phyloP scores from a whole-genome alignment of 1,140 invertebrate genomes.

The Acyrthosiphon pisum region DNA sequence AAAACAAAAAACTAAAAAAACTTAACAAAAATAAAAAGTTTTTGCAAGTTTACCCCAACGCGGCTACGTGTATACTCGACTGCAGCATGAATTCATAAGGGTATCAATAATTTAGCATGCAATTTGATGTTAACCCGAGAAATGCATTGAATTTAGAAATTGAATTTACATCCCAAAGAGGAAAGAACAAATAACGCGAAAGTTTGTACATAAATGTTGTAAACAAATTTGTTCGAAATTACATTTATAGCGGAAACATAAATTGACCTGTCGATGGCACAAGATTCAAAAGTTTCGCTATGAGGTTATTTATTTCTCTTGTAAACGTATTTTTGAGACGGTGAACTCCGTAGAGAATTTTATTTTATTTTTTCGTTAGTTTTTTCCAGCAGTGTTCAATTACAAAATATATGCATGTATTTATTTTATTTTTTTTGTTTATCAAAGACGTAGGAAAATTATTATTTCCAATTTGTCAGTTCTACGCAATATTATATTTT shows the following conservation, averaged over 20 bases:
- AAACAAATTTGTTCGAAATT: not conserved
- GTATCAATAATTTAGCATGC: slow-evolving; percentile 5
- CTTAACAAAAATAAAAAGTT: slow-evolving; percentile 3
- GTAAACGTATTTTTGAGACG: not conserved
- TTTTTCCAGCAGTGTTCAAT: not conserved
- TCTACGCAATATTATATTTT: not conserved
- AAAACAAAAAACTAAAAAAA: not conserved
- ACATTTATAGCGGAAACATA: not conserved
- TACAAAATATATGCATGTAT: not conserved
- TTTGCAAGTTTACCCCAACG: not conserved
- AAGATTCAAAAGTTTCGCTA: not conserved
- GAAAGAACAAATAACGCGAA: not conserved
- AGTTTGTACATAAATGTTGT: not conserved
- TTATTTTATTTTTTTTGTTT: not conserved
- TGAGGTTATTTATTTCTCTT: not conserved
- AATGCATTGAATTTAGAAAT: slow-evolving; percentile 21
- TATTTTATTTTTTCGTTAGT: not conserved
- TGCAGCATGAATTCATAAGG: slow-evolving; percentile 11
- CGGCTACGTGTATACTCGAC: not conserved
- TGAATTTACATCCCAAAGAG: slow-evolving; percentile 15
- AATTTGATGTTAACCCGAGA: slow-evolving; percentile 13
- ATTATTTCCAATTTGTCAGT: not conserved
- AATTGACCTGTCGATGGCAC: not conserved
- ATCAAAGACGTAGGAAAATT: not conserved
- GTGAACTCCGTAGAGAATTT: not conserved